These are phyloP conservation scores for Antedon mediterranea DNA, from an alignment of 53 echinoderm and acorn worm genomes.

Conservation along the genomic window DNA sequence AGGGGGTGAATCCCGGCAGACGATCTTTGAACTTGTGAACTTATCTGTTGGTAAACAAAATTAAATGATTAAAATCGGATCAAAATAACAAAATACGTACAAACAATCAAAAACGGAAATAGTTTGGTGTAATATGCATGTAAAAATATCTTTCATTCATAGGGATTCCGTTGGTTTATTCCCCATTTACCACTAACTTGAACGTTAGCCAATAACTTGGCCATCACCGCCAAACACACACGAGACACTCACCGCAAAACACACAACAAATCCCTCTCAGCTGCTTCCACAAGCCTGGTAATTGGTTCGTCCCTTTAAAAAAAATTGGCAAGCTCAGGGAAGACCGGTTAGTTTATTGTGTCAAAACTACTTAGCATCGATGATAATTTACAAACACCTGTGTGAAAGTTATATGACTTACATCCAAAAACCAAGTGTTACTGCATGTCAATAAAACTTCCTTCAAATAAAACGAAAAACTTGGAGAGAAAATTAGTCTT, in stretches of 20 bases:
- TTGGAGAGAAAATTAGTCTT: neutral
- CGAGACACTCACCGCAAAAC: neutral
- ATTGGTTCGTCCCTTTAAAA: constrained; percentile 1
- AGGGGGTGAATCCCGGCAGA: too few relatives aligned
- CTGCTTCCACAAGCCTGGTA: neutral
- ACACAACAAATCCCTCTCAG: neutral
- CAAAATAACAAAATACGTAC: neutral
- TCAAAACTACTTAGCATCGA: neutral
- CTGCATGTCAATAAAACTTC: neutral
- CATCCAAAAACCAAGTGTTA: neutral
- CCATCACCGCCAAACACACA: neutral
- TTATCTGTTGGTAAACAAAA: too few relatives aligned
- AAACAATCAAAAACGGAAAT: neutral
- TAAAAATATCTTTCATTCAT: neutral
- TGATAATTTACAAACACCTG: neutral
- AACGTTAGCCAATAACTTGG: neutral
- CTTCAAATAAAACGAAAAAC: neutral
- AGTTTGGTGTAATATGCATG: neutral
- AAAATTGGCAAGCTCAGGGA: neutral
- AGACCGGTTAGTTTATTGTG: neutral
- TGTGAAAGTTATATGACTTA: neutral
- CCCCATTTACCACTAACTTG: neutral
- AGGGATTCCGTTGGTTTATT: neutral
- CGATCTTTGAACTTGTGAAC: too few relatives aligned
- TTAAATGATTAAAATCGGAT: neutral